Conservation (phyloP, 2,888 invertebrate species). For the Oxycera nigricornis region DNA sequence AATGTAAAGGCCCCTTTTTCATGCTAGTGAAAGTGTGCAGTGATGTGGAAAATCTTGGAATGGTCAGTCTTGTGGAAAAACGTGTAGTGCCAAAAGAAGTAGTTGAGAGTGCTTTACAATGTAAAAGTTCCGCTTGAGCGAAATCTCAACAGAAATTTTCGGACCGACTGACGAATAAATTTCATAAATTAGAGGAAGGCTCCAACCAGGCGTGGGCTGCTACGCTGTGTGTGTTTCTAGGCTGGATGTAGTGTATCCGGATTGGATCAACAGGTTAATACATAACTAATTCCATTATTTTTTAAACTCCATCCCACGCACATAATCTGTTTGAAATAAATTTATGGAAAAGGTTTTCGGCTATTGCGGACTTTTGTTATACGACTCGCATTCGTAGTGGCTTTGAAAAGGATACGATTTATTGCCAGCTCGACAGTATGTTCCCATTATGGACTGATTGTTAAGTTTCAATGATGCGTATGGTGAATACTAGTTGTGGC, state of each 20-base stretch:
- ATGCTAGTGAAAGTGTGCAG: slow-evolving; percentile 31
- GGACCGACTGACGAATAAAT: slow-evolving; percentile 1
- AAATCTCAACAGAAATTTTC: slow-evolving; percentile 24
- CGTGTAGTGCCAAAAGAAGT: slow-evolving; percentile 35
- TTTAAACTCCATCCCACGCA: not conserved
- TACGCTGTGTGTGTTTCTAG: not conserved
- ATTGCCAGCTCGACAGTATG: not conserved
- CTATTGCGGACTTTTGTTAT: not conserved
- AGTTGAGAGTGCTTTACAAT: slow-evolving; percentile 33
- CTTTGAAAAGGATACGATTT: slow-evolving; percentile 8
- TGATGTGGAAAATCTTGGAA: slow-evolving; percentile 37
- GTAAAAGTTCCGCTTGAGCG: slow-evolving; percentile 36
- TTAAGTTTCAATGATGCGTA: not conserved
- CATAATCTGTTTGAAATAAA: slow-evolving; percentile 15
- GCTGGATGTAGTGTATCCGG: not conserved
- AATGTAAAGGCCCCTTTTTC: slow-evolving; percentile 2
- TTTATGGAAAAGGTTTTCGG: slow-evolving; percentile 9
- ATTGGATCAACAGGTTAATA: slow-evolving; percentile 39
- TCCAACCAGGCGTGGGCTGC: not conserved
- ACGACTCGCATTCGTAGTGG: not conserved
- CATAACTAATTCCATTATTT: slow-evolving; percentile 27
- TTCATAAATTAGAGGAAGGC: not conserved
- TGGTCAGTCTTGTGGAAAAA: slow-evolving; percentile 33
- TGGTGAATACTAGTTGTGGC: slow-evolving; percentile 5
- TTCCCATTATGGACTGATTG: not conserved